These are phyloP conservation scores for Rhea pennata DNA, from an alignment of 2,113 vertebrate species.

Conservation along the genomic window DNA sequence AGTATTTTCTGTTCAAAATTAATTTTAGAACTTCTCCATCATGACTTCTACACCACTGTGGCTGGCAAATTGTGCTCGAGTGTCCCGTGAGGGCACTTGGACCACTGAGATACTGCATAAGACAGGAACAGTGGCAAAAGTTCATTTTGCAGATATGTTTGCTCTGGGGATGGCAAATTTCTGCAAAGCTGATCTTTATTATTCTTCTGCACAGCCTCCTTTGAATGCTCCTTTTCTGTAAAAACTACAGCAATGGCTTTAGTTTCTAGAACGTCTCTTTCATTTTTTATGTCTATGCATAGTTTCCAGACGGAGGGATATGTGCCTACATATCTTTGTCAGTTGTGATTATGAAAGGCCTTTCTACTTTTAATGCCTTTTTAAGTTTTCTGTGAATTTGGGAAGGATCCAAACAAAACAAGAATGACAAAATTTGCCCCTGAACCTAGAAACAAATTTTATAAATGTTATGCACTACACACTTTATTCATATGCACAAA, in stretches of 20 bases:
- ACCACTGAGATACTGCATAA: constrained; percentile 9
- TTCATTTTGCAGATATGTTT: constrained; percentile 38
- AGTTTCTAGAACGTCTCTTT: not conserved
- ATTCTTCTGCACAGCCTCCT: not conserved
- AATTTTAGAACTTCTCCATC: not conserved
- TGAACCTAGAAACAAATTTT: not conserved
- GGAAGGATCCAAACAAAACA: not conserved
- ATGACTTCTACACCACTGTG: constrained; percentile 1
- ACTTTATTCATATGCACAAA: not conserved
- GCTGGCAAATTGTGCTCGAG: not conserved
- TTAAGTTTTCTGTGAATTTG: not conserved
- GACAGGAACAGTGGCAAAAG: constrained; percentile 27
- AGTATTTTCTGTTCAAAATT: not conserved
- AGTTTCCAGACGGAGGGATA: not conserved
- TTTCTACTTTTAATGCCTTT: not conserved
- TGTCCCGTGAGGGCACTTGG: not conserved
- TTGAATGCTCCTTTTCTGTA: not conserved
- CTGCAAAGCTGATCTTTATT: constrained; percentile 37
- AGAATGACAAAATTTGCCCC: not conserved
- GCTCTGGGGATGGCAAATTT: constrained; percentile 36
- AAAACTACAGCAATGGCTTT: not conserved
- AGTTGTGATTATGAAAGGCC: not conserved
- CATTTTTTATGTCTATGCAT: not conserved
- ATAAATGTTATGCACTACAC: not conserved
- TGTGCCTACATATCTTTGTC: not conserved